Conservation (phyloP, 2,888 invertebrate species). For the Adelphocoris suturalis region DNA sequence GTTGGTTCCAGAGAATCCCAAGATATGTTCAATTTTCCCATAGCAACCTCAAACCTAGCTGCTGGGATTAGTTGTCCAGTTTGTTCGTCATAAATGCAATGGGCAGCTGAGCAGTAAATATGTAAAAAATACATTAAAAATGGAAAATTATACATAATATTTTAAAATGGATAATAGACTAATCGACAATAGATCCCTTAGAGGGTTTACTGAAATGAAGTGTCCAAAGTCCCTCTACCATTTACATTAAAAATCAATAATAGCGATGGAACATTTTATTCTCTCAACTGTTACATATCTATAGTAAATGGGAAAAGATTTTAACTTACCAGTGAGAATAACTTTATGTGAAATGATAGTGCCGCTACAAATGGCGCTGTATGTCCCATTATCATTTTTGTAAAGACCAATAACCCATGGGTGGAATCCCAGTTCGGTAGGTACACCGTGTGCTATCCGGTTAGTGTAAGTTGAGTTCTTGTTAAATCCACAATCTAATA, state of each 20-base stretch:
- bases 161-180: too few relatives aligned
- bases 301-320: background rate
- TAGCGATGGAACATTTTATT: too few relatives aligned
- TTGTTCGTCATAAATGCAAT: slow-evolving; percentile 78
- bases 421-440: slow-evolving; percentile 77
- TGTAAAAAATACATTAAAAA: background rate
- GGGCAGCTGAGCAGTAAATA: slow-evolving; percentile 78
- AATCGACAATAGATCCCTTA: too few relatives aligned
- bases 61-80: slow-evolving; percentile 74
- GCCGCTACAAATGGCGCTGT: slow-evolving; percentile 78
- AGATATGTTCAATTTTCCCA: slow-evolving; percentile 77
- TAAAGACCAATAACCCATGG: slow-evolving; percentile 79
- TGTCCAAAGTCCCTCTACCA: too few relatives aligned
- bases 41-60: slow-evolving; percentile 76
- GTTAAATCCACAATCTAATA: background rate
- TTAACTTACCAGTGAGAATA: slow-evolving; percentile 76
- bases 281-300: too few relatives aligned
- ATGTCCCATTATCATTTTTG: slow-evolving; percentile 73
- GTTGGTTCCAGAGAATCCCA: slow-evolving; percentile 62
- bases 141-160: too few relatives aligned
- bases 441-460: slow-evolving; percentile 75
- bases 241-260: too few relatives aligned
- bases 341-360: slow-evolving; percentile 78
- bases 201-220: too few relatives aligned
- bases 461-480: background rate